phyloP scores from a whole-genome alignment of 1,140 invertebrate genomes.

The Hyles vespertilio region DNA sequence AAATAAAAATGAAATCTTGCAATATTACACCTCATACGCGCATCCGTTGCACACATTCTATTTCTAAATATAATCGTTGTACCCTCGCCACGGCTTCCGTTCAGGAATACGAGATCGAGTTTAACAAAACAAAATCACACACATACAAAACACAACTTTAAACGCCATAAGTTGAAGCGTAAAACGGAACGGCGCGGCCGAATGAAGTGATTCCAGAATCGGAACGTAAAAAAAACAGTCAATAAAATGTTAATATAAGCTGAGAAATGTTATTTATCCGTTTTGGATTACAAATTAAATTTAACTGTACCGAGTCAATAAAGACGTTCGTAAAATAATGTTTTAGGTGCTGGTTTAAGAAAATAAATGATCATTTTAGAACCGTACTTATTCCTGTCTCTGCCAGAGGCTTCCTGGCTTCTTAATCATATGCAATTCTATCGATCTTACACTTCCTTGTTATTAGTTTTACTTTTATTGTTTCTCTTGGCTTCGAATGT shows the following conservation, averaged over 20 bases:
- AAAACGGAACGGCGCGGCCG: neutral
- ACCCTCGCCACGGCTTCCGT: slow-evolving; percentile 23
- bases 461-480: no score
- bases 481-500: no score
- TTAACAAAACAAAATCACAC: slow-evolving; percentile 5
- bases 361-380: no score
- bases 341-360: no score
- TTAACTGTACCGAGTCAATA: no score
- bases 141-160: slow-evolving; percentile 13
- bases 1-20: neutral
- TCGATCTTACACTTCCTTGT: no score
- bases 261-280: no score
- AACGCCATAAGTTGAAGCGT: neutral
- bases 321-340: no score
- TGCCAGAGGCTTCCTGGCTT: no score
- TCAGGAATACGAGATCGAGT: slow-evolving; percentile 5
- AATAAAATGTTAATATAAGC: slow-evolving; percentile 8
- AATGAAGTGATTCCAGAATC: slow-evolving; percentile 15
- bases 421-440: no score
- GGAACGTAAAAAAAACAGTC: slow-evolving; percentile 8
- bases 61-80: slow-evolving; percentile 21
- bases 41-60: slow-evolving; percentile 22
- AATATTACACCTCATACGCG: slow-evolving; percentile 19
- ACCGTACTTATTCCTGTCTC: no score
- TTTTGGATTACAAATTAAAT: no score